Evolutionary conservation across 1,140 invertebrate species (phyloP).

Genomic region (Cydia amplana): DNA sequence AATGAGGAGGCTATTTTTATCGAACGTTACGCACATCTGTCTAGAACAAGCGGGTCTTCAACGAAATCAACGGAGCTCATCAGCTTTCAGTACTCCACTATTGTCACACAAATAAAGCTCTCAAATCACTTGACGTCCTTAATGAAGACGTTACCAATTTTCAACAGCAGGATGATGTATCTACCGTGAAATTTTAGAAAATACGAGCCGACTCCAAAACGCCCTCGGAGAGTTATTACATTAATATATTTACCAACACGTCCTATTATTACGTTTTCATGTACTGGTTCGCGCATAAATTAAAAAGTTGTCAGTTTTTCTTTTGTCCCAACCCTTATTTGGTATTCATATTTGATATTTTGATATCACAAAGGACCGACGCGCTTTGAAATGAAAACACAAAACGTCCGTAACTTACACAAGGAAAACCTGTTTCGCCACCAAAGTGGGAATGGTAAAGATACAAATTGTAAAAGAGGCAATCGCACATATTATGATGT

Average conservation of each 20-base stretch:
- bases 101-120: slow-evolving; percentile 42
- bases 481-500: slow-evolving; percentile 67
- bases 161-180: slow-evolving; percentile 69
- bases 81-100: slow-evolving; percentile 39
- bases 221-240: slow-evolving; percentile 72
- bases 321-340: slow-evolving; percentile 78
- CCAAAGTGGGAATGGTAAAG: slow-evolving; percentile 69
- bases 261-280: slow-evolving; percentile 79
- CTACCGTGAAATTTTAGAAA: slow-evolving; percentile 77
- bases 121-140: slow-evolving; percentile 43
- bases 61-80: slow-evolving; percentile 39
- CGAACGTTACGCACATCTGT: background rate
- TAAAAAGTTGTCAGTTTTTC: slow-evolving; percentile 77
- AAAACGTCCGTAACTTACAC: slow-evolving; percentile 67
- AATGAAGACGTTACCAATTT: slow-evolving; percentile 74
- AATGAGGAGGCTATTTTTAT: slow-evolving; percentile 12
- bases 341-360: slow-evolving; percentile 79
- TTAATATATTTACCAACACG: slow-evolving; percentile 79
- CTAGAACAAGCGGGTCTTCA: background rate
- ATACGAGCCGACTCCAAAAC: slow-evolving; percentile 57
- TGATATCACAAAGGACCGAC: slow-evolving; percentile 73
- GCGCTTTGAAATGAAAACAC: slow-evolving; percentile 69
- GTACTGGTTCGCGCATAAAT: slow-evolving; percentile 78
- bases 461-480: slow-evolving; percentile 79
- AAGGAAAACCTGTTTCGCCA: slow-evolving; percentile 73